Percentiles rank a stretch among this genome's conserved stretches.
Evolutionary conservation across 2,113 vertebrate genomes (phyloP).

Genomic region (Gallinago media): DNA sequence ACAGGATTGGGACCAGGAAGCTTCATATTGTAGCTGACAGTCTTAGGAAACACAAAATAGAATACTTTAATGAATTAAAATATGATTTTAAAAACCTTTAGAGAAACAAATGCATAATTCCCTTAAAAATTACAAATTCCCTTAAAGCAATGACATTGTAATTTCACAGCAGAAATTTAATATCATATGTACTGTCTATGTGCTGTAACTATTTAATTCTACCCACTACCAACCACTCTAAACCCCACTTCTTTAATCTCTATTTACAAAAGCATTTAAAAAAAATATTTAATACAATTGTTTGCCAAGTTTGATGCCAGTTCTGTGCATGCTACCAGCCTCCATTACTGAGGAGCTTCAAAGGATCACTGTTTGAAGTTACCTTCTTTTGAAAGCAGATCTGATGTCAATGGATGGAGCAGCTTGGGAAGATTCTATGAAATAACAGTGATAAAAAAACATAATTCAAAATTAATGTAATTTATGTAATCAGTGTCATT

Average conservation of each 20-base stretch:
- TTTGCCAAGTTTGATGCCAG: background rate
- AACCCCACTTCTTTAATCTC: background rate
- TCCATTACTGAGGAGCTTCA: background rate
- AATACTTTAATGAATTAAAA: background rate
- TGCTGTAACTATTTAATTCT: background rate
- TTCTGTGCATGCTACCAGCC: background rate
- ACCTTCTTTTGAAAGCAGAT: slow-evolving; percentile 99
- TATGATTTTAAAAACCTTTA: background rate
- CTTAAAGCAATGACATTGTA: background rate
- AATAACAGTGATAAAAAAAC: slow-evolving; percentile 47
- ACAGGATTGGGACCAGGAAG: background rate
- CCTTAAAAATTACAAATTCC: background rate
- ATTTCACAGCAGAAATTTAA: background rate
- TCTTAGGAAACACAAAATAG: background rate
- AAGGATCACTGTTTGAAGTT: slow-evolving; percentile 65
- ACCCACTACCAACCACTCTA: background rate
- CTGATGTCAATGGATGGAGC: slow-evolving; percentile 93
- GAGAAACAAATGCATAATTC: background rate
- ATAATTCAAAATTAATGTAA: background rate
- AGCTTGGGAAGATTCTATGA: slow-evolving; percentile 85
- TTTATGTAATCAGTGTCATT: background rate
- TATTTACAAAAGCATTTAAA: background rate
- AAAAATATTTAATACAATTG: background rate
- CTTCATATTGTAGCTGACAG: background rate
- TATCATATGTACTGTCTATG: background rate